Evolutionary conservation across 2,888 invertebrate genomes (phyloP), one percentile per base, ranked within the genome.

Genomic region (Sminthurides aquaticus): DNA sequence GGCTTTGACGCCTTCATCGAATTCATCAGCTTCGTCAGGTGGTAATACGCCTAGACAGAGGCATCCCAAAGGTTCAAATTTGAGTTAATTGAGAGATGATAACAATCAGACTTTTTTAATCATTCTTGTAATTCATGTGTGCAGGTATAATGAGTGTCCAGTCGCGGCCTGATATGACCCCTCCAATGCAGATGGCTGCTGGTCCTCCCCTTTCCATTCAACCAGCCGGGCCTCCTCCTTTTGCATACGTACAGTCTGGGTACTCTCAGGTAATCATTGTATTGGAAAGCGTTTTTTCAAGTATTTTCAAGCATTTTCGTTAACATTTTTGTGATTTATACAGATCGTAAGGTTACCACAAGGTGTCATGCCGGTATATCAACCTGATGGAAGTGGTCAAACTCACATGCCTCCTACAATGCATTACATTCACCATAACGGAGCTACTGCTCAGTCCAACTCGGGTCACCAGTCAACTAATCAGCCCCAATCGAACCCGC

Each of bases 201-300:
- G 92, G 92, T 0, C 91, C 90, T 78, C 87, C 90, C 25, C 88
- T 87, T 24, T 89, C 90, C 15, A 81, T 91, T 77, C 87, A 86
- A 75, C 81, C 81, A 65, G 76, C 79, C 61, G 81, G 80, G 74
- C 79, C 80, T 64, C 81, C 80, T 70, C 81, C 82, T 73, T 80
- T 79, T 75, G 78, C 79, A 76, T 78, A 78, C 55, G 78, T 78
- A 69, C 77, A 78, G 65, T 49, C 43, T 49, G 29, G 34, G 24
- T 54, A 52, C 52, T 54, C 52, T 18, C 59, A 52, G 43, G 64
- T 55, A 34, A 22, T 22, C 5, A 15, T 8, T 52, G 20, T 52
- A 52, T 20, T 52, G 52, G 18, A 8, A 8, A 43, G 43, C 18
- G 43, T 11, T 18, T 43, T 43, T 43, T 43, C 43, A n/a, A n/a